phyloP scores from a whole-genome alignment of 2,113 vertebrate species.

The Emberiza fucata region DNA sequence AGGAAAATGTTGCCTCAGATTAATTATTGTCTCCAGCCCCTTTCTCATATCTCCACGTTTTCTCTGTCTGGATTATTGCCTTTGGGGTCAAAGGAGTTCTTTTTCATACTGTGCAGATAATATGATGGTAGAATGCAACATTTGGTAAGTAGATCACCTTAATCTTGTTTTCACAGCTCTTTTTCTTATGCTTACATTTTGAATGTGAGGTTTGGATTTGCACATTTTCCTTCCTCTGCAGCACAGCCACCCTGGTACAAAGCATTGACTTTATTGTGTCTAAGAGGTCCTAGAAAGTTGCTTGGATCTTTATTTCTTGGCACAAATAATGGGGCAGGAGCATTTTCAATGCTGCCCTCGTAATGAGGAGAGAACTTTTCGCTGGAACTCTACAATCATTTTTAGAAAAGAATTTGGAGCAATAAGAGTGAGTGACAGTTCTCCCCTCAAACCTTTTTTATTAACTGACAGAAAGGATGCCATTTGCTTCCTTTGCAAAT shows the following conservation, averaged over 20 bases:
- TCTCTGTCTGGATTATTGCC: neutral
- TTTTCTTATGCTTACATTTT: neutral
- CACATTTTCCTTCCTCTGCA: neutral
- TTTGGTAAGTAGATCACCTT: constrained; percentile 6
- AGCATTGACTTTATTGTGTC: constrained; percentile 6
- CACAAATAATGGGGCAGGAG: constrained; percentile 36
- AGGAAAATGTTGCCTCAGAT: neutral
- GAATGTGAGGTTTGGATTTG: constrained; percentile 16
- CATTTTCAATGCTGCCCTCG: constrained; percentile 34
- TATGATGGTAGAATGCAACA: neutral
- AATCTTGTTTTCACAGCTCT: constrained; percentile 9
- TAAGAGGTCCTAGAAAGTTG: constrained; percentile 31
- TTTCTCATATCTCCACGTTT: neutral
- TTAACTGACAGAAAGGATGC: constrained; percentile 20
- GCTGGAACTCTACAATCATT: neutral
- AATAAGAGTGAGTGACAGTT: constrained; percentile 53
- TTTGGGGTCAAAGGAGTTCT: neutral
- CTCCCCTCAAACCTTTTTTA: constrained; percentile 4
- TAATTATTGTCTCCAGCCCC: neutral
- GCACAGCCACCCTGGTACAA: neutral
- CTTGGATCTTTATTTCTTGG: constrained; percentile 44
- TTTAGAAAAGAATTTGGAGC: constrained; percentile 44
- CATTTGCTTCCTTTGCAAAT: constrained; percentile 55
- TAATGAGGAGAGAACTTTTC: constrained; percentile 48
- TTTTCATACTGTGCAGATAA: neutral